phyloP scores from a whole-genome alignment of 2,113 vertebrate genomes.

The Copsychus sechellarum region DNA sequence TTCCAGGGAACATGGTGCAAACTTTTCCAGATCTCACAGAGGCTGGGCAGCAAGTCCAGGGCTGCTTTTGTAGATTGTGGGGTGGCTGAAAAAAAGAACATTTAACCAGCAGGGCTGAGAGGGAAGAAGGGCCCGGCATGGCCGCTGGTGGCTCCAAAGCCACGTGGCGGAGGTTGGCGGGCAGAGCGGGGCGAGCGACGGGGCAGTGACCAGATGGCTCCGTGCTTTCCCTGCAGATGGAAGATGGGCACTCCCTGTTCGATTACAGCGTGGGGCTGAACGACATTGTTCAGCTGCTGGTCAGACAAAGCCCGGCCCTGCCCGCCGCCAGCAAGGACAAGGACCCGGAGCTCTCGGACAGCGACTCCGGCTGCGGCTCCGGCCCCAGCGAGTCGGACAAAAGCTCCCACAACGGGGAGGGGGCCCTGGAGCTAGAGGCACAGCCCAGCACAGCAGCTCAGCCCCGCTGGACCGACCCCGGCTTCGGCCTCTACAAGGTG shows the following conservation, averaged over 20 bases:
- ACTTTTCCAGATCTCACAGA: background rate
- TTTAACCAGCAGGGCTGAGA: background rate
- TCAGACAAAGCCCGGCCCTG: conserved; percentile 78
- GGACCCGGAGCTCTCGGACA: conserved; percentile 90
- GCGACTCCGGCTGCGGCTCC: conserved; percentile 91
- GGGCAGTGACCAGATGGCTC: background rate
- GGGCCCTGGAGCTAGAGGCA: conserved; percentile 74
- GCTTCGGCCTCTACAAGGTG: conserved; percentile 89
- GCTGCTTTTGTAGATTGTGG: fast-evolving
- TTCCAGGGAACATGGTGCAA: background rate
- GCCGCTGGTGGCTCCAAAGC: background rate
- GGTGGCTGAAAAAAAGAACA: fast-evolving
- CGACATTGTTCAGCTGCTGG: conserved; percentile 92
- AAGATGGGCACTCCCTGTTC: conserved; percentile 93
- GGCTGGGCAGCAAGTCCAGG: fast-evolving
- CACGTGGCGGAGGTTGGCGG: background rate
- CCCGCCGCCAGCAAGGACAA: conserved; percentile 77
- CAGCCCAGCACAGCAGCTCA: conserved; percentile 62
- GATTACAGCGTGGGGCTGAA: conserved; percentile 93
- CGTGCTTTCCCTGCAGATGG: conserved; percentile 81
- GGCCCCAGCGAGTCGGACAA: conserved; percentile 93
- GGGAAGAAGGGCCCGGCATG: background rate
- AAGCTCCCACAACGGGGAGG: conserved; percentile 87
- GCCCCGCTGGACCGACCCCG: conserved; percentile 68
- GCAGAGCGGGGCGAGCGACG: too few species aligned